A percentile compares a stretch with the other conserved stretches of the same genome.
These are phyloP conservation scores for Aspidiotus destructor DNA, from an alignment of 2,888 invertebrate genomes.

Conservation along the genomic window DNA sequence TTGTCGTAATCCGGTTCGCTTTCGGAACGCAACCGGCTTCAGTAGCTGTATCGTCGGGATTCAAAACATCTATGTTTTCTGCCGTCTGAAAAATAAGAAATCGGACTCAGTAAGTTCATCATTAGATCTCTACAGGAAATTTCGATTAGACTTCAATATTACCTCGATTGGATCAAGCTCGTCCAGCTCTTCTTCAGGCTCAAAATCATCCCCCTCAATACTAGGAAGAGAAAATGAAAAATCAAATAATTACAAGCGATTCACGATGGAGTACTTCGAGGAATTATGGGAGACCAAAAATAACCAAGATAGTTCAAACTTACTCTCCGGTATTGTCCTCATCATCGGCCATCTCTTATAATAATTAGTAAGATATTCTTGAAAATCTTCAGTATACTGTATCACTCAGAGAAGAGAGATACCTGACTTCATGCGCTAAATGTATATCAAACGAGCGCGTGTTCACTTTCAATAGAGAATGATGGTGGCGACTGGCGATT, in stretches of 20 bases:
- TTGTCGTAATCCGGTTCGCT: slow-evolving; percentile 86
- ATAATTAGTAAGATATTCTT: too few relatives aligned
- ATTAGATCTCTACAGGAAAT: not conserved
- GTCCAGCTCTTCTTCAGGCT: slow-evolving; percentile 80
- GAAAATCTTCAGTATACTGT: too few relatives aligned
- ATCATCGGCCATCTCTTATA: slow-evolving; percentile 63
- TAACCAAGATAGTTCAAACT: slow-evolving; percentile 41
- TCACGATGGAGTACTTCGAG: slow-evolving; percentile 1
- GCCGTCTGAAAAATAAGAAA: slow-evolving; percentile 50
- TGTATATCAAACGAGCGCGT: too few relatives aligned
- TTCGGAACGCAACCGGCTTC: slow-evolving; percentile 68
- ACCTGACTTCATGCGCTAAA: too few relatives aligned
- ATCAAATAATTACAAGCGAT: slow-evolving; percentile 10
- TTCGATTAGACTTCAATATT: slow-evolving; percentile 32
- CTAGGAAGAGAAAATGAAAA: slow-evolving; percentile 41
- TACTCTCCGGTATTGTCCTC: slow-evolving; percentile 76
- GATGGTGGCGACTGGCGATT: too few relatives aligned
- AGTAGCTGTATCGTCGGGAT: slow-evolving; percentile 61
- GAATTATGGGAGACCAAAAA: slow-evolving; percentile 15
- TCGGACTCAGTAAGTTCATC: not conserved
- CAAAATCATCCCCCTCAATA: slow-evolving; percentile 67
- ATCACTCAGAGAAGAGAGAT: too few relatives aligned
- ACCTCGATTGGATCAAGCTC: slow-evolving; percentile 73
- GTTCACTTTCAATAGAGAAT: too few relatives aligned
- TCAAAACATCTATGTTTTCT: slow-evolving; percentile 71